Base-by-base conservation (phyloP, 2,113 vertebrate species). In the Mustelus asterias region DNA sequence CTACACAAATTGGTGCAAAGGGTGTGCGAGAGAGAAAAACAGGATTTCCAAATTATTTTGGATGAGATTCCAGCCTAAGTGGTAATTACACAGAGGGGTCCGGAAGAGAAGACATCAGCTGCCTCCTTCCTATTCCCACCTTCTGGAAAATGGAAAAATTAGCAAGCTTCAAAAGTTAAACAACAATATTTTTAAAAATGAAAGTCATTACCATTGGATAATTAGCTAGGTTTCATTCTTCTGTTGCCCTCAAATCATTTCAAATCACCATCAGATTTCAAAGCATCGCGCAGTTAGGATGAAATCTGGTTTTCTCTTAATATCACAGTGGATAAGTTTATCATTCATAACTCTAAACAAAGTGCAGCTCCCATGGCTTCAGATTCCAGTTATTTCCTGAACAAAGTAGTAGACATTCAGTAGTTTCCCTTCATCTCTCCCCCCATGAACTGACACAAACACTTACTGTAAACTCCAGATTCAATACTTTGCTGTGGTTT, bases 361-460 rank as follows among this genome's bases (percentile, higher is more conserved):
- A 24, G n/a, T 70, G 63, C 63, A 69, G 92, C 37, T 22, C 18
- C 60, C n/a, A 16, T 94, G 60, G 93, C 93, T 94, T 44, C 93
- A 72, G 63, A 26, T 94, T 94, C 93, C 93, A 94, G 93, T 94
- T 94, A 94, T 70, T 94, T 94, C 67, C 93, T 94, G 93, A 94
- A 94, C n/a, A 70, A 94, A 94, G 37, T 44, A 69, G 65, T 6
- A 22, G 37, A 41, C 67, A 70, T 94, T 70, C 93, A 94, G 93
- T 20, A 67, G 65, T 94, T 94, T 92, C 58, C 88, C 88, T 92
- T 90, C 41, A 24, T 54, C 24, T 37, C 88, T 88, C 24, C 26
- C 90, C 60, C 48, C 65, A 24, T 26, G 14, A 41, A 44, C 10
- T 44, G 65, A 70, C 11, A 60, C 24, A 10, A 26, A 16, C 37